Evolutionary conservation across 2,113 vertebrate species (phyloP), one percentile per base, ranked within the genome.

Genomic region (Periophthalmodon schlosseri): DNA sequence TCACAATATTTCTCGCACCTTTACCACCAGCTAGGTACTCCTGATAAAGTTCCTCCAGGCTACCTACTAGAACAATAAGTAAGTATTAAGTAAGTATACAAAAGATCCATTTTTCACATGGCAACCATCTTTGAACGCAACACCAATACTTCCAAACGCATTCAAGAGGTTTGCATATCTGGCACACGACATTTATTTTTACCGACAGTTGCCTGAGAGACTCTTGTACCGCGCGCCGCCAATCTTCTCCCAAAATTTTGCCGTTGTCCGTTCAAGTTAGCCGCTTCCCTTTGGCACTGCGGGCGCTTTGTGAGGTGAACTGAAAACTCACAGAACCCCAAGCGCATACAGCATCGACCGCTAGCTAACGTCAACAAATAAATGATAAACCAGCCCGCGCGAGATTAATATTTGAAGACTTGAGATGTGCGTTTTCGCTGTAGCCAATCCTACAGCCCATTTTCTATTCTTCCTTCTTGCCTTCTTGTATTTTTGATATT

Each of bases 361-460:
- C 21, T 34, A 71, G 58, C 21, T 34, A 71, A 69, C 63, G 15
- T 28, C 68, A 70, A 76, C 73, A 85, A 85, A 81, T 79, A 88
- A 79, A 86, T 83, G 79, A 74, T 76, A 70, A 71, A 84, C 75
- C 57, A 14, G 63, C 74, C 78, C 46, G 78, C 46, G 54, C 39
- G 4, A 61, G 72, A 83, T 90, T 67, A 88, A 91, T 89, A 82
- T 89, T 89, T 84, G 73, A 88, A 68, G 18, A 79, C 70, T 56
- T 47, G 68, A 86, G 82, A 80, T 79, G 78, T 83, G 60, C 50
- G 75, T 36, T 81, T 82, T 77, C 86, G 75, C 72, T 73, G 68
- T 73, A 52, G 69, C 73, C 73, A 56, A 23, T 28, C 44, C 18
- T 28, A 44, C 72, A 39, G 65, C 78, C 66, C 73, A 68, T 74